phyloP scores from a whole-genome alignment of 2,888 invertebrate genomes.

The Orgyia antiqua region DNA sequence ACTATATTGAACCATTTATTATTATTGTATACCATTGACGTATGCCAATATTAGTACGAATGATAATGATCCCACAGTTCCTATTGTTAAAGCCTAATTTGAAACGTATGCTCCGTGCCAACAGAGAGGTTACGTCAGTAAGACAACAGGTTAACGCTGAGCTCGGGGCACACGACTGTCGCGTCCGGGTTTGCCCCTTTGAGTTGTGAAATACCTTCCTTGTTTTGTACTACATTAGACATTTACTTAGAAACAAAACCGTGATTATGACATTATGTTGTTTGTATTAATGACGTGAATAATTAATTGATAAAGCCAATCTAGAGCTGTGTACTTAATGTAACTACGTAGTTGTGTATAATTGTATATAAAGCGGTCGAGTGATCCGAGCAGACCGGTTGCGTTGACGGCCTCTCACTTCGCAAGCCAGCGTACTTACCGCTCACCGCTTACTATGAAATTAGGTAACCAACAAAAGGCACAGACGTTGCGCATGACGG shows the following conservation, averaged over 20 bases:
- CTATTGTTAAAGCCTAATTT: slow-evolving; percentile 55
- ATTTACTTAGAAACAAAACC: slow-evolving; percentile 39
- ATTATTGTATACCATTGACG: slow-evolving; percentile 62
- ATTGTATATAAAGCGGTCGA: slow-evolving; percentile 59
- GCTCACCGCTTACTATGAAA: slow-evolving; percentile 66
- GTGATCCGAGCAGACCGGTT: slow-evolving; percentile 68
- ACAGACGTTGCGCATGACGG: slow-evolving; percentile 54
- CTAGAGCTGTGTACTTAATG: slow-evolving; percentile 27
- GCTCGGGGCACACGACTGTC: slow-evolving; percentile 58
- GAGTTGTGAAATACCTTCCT: slow-evolving; percentile 35
- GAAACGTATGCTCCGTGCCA: slow-evolving; percentile 42
- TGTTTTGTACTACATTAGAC: slow-evolving; percentile 23
- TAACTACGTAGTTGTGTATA: slow-evolving; percentile 38
- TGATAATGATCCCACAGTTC: slow-evolving; percentile 39
- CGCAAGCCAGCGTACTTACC: slow-evolving; percentile 61
- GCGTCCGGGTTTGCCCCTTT: slow-evolving; percentile 69
- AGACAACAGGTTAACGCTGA: slow-evolving; percentile 69
- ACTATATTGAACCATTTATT: slow-evolving; percentile 73
- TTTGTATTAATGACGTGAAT: slow-evolving; percentile 17
- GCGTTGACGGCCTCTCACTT: slow-evolving; percentile 74
- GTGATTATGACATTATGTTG: slow-evolving; percentile 34
- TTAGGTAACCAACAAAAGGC: slow-evolving; percentile 74
- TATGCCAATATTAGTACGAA: slow-evolving; percentile 38
- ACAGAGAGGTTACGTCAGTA: slow-evolving; percentile 72
- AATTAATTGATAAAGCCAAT: slow-evolving; percentile 20